These are phyloP conservation scores for human (Homo sapiens) DNA, from an alignment of 2,113 vertebrate genomes.

Conservation along the genomic window DNA sequence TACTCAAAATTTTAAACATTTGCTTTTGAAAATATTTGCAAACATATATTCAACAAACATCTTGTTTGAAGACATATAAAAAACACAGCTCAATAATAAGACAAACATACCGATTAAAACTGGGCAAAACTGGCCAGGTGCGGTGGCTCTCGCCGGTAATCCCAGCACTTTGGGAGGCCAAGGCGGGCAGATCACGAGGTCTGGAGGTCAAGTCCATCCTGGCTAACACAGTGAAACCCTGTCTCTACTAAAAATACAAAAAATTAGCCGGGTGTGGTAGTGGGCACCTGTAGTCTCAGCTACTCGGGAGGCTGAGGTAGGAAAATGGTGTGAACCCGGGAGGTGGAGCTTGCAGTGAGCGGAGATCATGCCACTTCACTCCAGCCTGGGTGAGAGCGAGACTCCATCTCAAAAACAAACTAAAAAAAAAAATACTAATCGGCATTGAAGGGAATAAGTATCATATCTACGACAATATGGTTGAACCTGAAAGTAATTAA, in stretches of 20 bases:
- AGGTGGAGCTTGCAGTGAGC: too few relatives aligned
- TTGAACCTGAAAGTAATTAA: background rate
- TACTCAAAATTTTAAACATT: background rate
- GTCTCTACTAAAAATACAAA: too few relatives aligned
- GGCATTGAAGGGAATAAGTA: background rate
- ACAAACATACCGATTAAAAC: background rate
- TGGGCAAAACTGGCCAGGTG: background rate
- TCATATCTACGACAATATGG: background rate
- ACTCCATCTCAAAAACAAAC: too few relatives aligned
- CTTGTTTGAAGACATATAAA: background rate
- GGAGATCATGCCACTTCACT: too few relatives aligned
- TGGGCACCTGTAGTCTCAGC: rapidly evolving
- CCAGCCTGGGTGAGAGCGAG: too few relatives aligned
- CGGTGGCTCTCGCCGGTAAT: too few relatives aligned
- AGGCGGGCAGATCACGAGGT: rapidly evolving
- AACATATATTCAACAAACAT: background rate
- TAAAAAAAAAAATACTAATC: background rate
- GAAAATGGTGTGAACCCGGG: too few relatives aligned
- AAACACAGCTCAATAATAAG: background rate
- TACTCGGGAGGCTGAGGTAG: too few relatives aligned
- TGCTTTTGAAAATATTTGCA: background rate
- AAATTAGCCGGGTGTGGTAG: too few relatives aligned
- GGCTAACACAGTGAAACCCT: too few relatives aligned
- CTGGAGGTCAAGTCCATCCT: too few relatives aligned
- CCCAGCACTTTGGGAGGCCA: too few relatives aligned